These are phyloP conservation scores for Channallabes apus DNA, from an alignment of 2,797 vertebrate genomes.

Conservation along the genomic window DNA sequence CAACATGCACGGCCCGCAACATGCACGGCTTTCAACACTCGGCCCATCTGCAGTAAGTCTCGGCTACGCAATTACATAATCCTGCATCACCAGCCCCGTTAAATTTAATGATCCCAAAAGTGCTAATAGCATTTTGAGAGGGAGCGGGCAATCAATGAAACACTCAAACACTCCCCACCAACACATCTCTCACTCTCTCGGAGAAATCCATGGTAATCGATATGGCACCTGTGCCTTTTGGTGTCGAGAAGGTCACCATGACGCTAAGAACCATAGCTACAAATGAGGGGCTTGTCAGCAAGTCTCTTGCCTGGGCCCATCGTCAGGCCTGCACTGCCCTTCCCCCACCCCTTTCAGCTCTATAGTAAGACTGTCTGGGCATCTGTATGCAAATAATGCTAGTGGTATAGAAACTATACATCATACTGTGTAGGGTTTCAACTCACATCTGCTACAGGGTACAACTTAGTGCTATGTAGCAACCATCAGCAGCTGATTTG, in stretches of 20 bases:
- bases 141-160: conserved; percentile 39
- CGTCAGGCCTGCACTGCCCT: conserved; percentile 29
- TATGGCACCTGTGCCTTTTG: conserved; percentile 55
- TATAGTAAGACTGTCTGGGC: conserved; percentile 55
- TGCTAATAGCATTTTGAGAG: conserved; percentile 56
- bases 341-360: conserved; percentile 47
- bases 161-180: conserved; percentile 22
- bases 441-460: conserved; percentile 49
- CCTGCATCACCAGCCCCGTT: conserved; percentile 42
- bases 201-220: conserved; percentile 50
- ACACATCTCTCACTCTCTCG: conserved; percentile 9
- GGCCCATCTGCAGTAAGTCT: conserved; percentile 43
- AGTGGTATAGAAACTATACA: conserved; percentile 56
- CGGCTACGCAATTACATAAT: conserved; percentile 46
- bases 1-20: conserved; percentile 27
- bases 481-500: conserved; percentile 45
- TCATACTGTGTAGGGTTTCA: conserved; percentile 40
- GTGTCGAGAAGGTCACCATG: conserved; percentile 50
- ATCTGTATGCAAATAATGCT: conserved; percentile 65
- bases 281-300: conserved; percentile 53
- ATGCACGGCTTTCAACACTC: conserved; percentile 33
- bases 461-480: conserved; percentile 48
- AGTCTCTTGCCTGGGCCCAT: conserved; percentile 36
- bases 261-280: conserved; percentile 38
- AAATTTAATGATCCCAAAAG: conserved; percentile 54